phyloP scores from a whole-genome alignment of 2,888 invertebrate genomes.

The Nephrotoma appendiculata region DNA sequence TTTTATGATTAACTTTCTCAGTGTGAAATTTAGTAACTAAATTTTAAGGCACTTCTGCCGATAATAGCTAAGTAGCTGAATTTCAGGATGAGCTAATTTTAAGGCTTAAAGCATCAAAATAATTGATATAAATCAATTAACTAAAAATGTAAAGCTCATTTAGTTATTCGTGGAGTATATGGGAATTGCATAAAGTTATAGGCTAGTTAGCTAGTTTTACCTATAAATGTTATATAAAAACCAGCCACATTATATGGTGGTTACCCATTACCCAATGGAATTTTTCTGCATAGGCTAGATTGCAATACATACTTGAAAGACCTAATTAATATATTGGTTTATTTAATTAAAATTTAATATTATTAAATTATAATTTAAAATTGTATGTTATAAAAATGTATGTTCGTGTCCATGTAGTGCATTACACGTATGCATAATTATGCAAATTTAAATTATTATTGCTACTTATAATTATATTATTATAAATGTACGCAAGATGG shows the following conservation, averaged over 20 bases:
- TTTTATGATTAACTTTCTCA: no score
- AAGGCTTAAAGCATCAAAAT: no score
- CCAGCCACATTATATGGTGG: neutral
- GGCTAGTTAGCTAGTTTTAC: no score
- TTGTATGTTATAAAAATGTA: neutral
- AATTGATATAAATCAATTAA: no score
- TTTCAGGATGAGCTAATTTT: no score
- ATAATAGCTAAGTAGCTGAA: no score
- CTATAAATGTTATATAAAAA: no score
- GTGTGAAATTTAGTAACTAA: no score
- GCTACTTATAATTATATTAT: neutral
- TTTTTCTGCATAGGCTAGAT: neutral
- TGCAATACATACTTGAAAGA: neutral
- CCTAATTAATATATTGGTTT: neutral
- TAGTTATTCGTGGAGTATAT: no score
- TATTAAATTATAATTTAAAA: neutral
- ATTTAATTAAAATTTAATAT: neutral
- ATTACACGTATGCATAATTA: neutral
- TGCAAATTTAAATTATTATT: neutral
- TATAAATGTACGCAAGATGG: neutral
- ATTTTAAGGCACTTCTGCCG: no score
- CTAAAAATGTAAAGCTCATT: no score
- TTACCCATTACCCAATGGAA: neutral
- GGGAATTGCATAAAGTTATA: no score
- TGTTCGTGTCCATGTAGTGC: neutral